A percentile compares a stretch with the other conserved stretches of the same genome.
phyloP scores from a whole-genome alignment of 2,113 vertebrate genomes.

The Meleagris gallopavo region DNA sequence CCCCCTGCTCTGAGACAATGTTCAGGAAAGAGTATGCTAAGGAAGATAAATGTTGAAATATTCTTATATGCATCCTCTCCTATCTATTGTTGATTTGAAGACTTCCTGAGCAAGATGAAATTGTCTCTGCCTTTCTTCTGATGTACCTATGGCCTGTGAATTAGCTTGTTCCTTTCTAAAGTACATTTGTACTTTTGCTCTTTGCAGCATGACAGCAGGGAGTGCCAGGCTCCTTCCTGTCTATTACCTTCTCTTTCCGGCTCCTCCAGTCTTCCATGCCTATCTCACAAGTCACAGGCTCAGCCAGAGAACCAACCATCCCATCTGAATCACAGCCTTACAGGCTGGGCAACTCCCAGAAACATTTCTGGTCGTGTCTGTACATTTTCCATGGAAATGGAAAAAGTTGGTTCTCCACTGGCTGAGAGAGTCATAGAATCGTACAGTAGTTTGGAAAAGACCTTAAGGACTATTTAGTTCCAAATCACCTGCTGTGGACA shows the following conservation, averaged over 20 bases:
- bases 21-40: not conserved
- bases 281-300: not conserved
- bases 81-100: not conserved
- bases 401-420: not conserved
- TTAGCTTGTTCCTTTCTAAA: not conserved
- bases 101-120: not conserved
- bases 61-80: not conserved
- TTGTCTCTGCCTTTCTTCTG: not conserved
- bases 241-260: not conserved
- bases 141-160: rapidly evolving
- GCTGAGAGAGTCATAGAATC: not conserved
- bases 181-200: not conserved
- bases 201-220: not conserved
- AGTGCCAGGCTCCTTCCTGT: not conserved
- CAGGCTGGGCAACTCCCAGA: not conserved
- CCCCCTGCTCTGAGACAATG: not conserved
- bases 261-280: not conserved
- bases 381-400: not conserved
- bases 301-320: not conserved
- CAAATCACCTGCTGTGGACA: not conserved
- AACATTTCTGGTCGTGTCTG: not conserved
- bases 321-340: not conserved
- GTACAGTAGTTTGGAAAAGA: not conserved
- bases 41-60: not conserved
- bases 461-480: not conserved